These are phyloP conservation scores for Eulacestoma nigropectus DNA, from an alignment of 2,113 vertebrate genomes.

Conservation along the genomic window DNA sequence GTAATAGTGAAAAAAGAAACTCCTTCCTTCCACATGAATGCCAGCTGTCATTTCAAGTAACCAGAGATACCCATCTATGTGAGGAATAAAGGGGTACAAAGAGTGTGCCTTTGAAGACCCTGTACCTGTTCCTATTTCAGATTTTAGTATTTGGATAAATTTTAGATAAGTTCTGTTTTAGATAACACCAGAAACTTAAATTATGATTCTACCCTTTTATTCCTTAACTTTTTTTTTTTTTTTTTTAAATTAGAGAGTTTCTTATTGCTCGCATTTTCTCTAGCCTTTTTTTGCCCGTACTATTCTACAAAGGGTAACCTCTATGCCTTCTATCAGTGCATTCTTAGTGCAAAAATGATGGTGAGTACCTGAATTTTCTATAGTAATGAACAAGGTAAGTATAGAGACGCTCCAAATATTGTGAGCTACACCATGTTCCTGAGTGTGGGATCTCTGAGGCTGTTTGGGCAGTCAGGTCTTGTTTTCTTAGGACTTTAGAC, in stretches of 20 bases:
- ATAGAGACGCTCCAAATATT: background rate
- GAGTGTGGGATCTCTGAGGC: background rate
- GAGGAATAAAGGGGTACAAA: background rate
- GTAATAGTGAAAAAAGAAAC: constrained; percentile 48
- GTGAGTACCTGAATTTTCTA: background rate
- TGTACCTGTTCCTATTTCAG: background rate
- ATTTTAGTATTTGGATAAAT: background rate
- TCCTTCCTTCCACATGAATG: constrained; percentile 32
- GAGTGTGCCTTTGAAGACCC: background rate
- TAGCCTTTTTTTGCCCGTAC: background rate
- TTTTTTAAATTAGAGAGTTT: background rate
- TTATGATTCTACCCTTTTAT: background rate
- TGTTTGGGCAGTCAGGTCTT: background rate
- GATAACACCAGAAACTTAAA: background rate
- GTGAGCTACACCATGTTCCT: background rate
- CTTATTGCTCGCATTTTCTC: background rate
- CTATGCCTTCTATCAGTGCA: background rate
- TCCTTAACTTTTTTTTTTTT: background rate
- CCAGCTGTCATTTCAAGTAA: constrained; percentile 37
- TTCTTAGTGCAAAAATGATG: background rate
- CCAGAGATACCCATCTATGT: constrained; percentile 14
- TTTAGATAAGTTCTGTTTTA: background rate
- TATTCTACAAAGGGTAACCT: background rate
- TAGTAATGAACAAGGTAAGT: background rate
- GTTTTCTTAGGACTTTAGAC: background rate